These are phyloP conservation scores for Phoebastria nigripes DNA, from an alignment of 2,797 vertebrate species.

Conservation along the genomic window DNA sequence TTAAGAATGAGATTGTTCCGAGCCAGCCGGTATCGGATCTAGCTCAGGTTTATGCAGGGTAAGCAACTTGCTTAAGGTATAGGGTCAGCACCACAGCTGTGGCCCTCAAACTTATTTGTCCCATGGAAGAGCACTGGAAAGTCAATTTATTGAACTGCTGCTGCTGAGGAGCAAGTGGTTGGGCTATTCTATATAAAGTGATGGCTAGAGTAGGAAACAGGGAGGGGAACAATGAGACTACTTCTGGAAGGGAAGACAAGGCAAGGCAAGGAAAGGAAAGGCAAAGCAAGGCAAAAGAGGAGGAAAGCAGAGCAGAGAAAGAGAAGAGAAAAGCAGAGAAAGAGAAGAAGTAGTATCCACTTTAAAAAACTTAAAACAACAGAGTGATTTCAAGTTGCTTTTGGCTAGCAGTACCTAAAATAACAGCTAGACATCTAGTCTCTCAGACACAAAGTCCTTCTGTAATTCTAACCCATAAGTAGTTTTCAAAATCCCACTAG, in stretches of 20 bases:
- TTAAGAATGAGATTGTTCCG: neutral
- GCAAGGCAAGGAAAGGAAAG: neutral
- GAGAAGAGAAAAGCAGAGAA: neutral
- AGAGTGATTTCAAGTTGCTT: neutral
- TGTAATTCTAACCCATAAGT: neutral
- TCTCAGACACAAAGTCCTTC: neutral
- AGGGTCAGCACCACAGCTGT: neutral
- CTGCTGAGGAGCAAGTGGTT: neutral
- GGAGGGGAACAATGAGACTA: neutral
- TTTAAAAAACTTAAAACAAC: neutral
- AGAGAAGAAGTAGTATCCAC: neutral
- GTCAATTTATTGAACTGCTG: neutral
- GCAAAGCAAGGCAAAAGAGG: neutral
- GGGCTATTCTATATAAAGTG: neutral
- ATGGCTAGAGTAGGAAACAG: neutral
- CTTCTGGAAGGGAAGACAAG: neutral
- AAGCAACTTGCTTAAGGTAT: neutral
- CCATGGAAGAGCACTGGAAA: neutral
- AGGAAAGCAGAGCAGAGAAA: neutral
- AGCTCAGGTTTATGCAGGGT: neutral
- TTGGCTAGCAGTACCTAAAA: neutral
- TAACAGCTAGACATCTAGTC: neutral
- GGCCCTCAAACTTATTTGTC: neutral
- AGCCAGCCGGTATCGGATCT: accelerated
- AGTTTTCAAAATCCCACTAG: constrained; percentile 4